phyloP scores from a whole-genome alignment of 2,888 invertebrate species.

The Caenorhabditis sp. region DNA sequence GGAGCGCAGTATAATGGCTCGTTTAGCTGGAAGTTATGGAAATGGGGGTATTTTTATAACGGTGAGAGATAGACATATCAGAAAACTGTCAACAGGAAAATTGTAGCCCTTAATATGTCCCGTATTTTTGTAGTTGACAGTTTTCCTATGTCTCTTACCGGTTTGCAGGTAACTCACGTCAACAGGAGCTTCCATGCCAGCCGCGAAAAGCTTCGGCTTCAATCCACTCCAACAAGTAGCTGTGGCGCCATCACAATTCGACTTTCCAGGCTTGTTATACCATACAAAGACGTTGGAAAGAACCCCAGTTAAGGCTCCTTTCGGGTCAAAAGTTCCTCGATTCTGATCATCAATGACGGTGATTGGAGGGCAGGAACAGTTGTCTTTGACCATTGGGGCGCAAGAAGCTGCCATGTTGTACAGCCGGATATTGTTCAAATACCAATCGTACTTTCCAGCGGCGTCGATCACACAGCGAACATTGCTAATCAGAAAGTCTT shows the following conservation, averaged over 20 bases:
- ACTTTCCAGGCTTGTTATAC: neutral
- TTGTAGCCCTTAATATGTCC: too few relatives aligned
- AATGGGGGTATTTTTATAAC: too few relatives aligned
- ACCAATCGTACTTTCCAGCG: neutral
- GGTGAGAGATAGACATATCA: too few relatives aligned
- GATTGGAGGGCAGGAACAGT: neutral
- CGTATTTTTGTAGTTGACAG: too few relatives aligned
- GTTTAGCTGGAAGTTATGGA: neutral
- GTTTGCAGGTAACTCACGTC: too few relatives aligned
- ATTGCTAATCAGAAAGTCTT: neutral
- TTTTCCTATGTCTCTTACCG: too few relatives aligned
- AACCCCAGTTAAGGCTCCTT: neutral
- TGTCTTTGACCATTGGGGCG: neutral
- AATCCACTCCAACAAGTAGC: neutral
- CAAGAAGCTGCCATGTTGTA: neutral
- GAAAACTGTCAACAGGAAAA: too few relatives aligned
- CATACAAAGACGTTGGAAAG: neutral
- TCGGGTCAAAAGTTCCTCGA: neutral
- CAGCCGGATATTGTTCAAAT: neutral
- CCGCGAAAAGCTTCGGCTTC: neutral
- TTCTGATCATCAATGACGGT: neutral
- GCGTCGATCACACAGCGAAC: neutral
- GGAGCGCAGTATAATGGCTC: neutral
- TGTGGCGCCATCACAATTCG: neutral
- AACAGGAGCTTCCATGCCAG: neutral